A percentile compares a stretch with the other conserved stretches of the same genome.
Conservation (phyloP, 2,888 invertebrate genomes). For the Vesta saturnalis region DNA sequence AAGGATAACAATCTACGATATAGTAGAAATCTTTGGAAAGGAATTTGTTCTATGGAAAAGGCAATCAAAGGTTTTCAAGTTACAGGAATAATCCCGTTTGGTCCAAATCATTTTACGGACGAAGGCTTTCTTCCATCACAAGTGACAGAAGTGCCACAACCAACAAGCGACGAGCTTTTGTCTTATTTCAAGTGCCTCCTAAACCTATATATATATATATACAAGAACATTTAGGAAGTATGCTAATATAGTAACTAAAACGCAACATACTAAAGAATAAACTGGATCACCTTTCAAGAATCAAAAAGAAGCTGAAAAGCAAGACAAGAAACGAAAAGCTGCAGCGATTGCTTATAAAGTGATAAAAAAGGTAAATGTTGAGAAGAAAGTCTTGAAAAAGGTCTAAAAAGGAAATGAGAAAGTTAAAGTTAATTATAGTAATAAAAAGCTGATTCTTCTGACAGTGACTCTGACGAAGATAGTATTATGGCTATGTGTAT, state of each 20-base stretch:
- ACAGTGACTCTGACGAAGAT: too few species aligned
- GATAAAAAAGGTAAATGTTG: not conserved
- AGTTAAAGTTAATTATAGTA: not conserved
- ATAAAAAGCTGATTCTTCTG: not conserved
- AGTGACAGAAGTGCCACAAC: not conserved
- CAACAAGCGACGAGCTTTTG: too few species aligned
- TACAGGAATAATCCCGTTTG: not conserved
- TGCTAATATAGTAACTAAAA: too few species aligned
- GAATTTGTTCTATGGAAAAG: not conserved
- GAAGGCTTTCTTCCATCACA: not conserved
- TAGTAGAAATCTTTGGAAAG: not conserved
- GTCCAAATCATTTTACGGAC: not conserved
- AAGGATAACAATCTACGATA: not conserved
- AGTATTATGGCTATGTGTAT: not conserved
- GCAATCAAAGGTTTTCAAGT: not conserved
- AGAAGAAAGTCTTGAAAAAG: not conserved
- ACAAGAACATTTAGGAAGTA: too few species aligned
- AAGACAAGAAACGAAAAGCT: not conserved
- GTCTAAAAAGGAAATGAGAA: not conserved
- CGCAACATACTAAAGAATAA: too few species aligned
- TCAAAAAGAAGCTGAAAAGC: not conserved
- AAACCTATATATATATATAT: too few species aligned
- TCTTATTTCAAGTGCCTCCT: not conserved
- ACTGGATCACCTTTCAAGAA: not conserved
- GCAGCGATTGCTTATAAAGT: not conserved